phyloP scores from a whole-genome alignment of 92 coral and sea anemone species.

The Micromussa lordhowensis region DNA sequence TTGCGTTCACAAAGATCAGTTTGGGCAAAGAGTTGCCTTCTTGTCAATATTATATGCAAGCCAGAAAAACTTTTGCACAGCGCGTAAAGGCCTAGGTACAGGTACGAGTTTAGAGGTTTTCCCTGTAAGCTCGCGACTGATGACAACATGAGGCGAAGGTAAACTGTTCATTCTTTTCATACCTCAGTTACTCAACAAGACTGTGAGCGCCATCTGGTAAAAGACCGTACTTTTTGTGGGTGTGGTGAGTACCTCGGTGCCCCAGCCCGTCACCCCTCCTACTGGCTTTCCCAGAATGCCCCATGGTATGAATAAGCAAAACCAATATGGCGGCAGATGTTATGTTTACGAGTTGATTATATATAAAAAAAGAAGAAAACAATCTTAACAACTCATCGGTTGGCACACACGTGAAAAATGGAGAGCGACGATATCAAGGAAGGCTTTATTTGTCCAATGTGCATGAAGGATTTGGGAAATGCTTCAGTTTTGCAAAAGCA shows the following conservation, averaged over 20 bases:
- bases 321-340: slow-evolving; percentile 51
- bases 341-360: background rate
- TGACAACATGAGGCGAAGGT: no score
- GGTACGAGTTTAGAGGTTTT: no score
- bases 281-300: slow-evolving; percentile 9
- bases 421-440: slow-evolving; percentile 84
- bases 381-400: background rate
- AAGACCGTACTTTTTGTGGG: no score
- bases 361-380: background rate
- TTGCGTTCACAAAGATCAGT: no score
- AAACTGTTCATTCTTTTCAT: no score
- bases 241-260: background rate
- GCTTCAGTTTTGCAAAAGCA: slow-evolving; percentile 77
- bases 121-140: no score
- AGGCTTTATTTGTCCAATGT: slow-evolving; percentile 95
- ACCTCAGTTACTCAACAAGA: no score
- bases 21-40: no score
- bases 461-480: slow-evolving; percentile 86
- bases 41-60: no score
- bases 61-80: no score
- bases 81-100: no score
- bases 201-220: no score
- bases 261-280: background rate
- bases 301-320: background rate
- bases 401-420: slow-evolving; percentile 32